Evolutionary conservation across 2,797 vertebrate genomes (phyloP), one percentile per base, ranked within the genome.

Genomic region (Myiotriccus ornatus): DNA sequence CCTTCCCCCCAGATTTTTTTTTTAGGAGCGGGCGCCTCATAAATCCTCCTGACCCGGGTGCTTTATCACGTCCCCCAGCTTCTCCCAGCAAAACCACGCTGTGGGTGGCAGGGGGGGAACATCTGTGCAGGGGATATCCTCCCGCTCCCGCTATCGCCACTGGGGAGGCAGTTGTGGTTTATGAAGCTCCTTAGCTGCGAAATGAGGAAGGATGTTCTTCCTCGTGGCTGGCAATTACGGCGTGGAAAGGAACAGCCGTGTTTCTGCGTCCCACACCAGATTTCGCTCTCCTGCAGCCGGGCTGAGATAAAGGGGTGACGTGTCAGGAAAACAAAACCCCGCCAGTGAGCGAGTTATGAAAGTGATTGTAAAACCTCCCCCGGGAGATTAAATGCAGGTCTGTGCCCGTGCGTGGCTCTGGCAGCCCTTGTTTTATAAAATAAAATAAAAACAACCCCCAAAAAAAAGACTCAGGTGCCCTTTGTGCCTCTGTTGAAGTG

Each of bases 131-230:
- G 93, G 89, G 87, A 93, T 82, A 87, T 79, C 84, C 55, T 95
- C 74, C 89, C 0, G 5, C 35, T 76, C 30, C 80, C 12, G 5
- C 53, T 86, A 52, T 65, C 41, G 35, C 94, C n/a, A 1, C 76
- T 2, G 75, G 94, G 84, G 93, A 92, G 92, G 94, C 93, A 16
- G 95, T 91, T 96, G 97, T 53, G 95, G 95, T 95, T 95, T 94
- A 55, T 1, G 14, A 85, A 74, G 87, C 90, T n/a, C 94, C 77
- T 93, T 94, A 79, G 94, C 92, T 80, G 70, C 1, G 17, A 34
- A 83, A 94, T 94, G 94, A 69, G 89, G 97, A 97, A 97, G 96
- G 96, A 95, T 93, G 85, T 87, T 92, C 93, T 95, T 96, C 95
- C 92, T 55, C 46, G 94, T 3, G 96, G 95, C 80, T 84, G 91